phyloP scores from a whole-genome alignment of 2,113 vertebrate species.

The Gambusia holbrooki region DNA sequence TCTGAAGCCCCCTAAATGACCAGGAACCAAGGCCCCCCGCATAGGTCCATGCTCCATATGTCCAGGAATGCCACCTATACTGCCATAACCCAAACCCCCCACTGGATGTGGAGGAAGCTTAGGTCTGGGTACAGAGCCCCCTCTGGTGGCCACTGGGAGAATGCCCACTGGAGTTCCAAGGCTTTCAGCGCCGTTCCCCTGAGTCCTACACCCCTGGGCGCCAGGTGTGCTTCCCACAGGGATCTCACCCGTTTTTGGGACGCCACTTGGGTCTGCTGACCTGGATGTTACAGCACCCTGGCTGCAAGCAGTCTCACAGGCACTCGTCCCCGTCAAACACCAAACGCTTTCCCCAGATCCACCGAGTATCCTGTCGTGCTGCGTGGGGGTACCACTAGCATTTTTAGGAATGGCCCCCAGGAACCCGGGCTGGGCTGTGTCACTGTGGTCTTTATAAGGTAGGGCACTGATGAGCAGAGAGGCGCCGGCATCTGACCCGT shows the following conservation, averaged over 20 bases:
- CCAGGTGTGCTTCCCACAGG: slow-evolving; percentile 52
- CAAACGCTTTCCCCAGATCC: slow-evolving; percentile 54
- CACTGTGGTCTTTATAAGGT: slow-evolving; percentile 57
- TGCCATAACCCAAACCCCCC: slow-evolving; percentile 58
- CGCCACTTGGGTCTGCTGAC: slow-evolving; percentile 40
- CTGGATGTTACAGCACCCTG: slow-evolving; percentile 35
- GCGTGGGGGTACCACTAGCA: slow-evolving; percentile 30
- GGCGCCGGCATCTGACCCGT: slow-evolving; percentile 54
- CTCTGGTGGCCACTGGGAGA: slow-evolving; percentile 59
- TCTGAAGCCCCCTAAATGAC: slow-evolving; percentile 69
- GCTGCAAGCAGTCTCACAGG: slow-evolving; percentile 53
- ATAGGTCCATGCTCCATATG: slow-evolving; percentile 68
- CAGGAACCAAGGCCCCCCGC: slow-evolving; percentile 62
- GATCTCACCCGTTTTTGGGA: slow-evolving; percentile 39
- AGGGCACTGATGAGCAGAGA: slow-evolving; percentile 44
- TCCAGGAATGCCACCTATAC: slow-evolving; percentile 63
- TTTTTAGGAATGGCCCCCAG: slow-evolving; percentile 37
- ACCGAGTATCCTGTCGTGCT: slow-evolving; percentile 58
- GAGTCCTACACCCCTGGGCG: slow-evolving; percentile 72
- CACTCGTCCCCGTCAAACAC: slow-evolving; percentile 43
- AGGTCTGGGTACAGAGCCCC: slow-evolving; percentile 63
- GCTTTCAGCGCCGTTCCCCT: slow-evolving; percentile 66
- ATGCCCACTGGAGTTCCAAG: slow-evolving; percentile 46
- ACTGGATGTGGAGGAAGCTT: slow-evolving; percentile 61
- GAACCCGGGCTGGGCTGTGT: slow-evolving; percentile 57